Conservation (phyloP, 1,140 invertebrate species). For the Scaptomyza graminum region DNA sequence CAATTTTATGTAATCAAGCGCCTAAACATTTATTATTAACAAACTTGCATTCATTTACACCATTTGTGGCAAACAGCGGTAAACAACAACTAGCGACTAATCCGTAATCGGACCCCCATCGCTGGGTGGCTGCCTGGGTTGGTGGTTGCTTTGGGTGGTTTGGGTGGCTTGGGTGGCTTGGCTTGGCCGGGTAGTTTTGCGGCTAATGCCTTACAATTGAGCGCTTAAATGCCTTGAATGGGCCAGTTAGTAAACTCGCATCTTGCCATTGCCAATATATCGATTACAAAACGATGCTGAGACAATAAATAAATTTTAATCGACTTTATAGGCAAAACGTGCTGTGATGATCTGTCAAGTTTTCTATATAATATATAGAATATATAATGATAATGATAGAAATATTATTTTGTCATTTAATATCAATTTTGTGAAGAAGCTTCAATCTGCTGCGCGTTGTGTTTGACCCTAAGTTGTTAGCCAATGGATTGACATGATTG, state of each 20-base stretch:
- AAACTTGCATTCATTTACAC: slow-evolving; percentile 50
- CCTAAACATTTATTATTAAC: slow-evolving; percentile 58
- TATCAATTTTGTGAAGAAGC: too few relatives aligned
- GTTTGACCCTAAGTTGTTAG: too few relatives aligned
- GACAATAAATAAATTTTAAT: neutral
- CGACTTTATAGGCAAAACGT: too few relatives aligned
- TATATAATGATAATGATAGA: too few relatives aligned
- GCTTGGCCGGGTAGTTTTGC: neutral
- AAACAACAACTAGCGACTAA: neutral
- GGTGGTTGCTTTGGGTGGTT: neutral
- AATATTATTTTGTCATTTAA: too few relatives aligned
- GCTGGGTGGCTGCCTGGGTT: slow-evolving; percentile 3
- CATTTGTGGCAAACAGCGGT: slow-evolving; percentile 28
- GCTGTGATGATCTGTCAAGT: too few relatives aligned
- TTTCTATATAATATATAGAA: too few relatives aligned
- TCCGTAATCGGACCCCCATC: slow-evolving; percentile 10
- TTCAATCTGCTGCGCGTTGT: too few relatives aligned
- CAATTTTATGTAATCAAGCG: slow-evolving; percentile 59
- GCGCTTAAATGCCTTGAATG: slow-evolving; percentile 48
- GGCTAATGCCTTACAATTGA: slow-evolving; percentile 20
- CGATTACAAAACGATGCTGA: slow-evolving; percentile 38
- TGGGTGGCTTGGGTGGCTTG: neutral
- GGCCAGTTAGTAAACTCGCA: slow-evolving; percentile 25
- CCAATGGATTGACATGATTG: too few relatives aligned
- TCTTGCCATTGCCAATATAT: slow-evolving; percentile 20